Conservation (phyloP, 2,888 invertebrate species). For the Drosophila austrosaltans region DNA sequence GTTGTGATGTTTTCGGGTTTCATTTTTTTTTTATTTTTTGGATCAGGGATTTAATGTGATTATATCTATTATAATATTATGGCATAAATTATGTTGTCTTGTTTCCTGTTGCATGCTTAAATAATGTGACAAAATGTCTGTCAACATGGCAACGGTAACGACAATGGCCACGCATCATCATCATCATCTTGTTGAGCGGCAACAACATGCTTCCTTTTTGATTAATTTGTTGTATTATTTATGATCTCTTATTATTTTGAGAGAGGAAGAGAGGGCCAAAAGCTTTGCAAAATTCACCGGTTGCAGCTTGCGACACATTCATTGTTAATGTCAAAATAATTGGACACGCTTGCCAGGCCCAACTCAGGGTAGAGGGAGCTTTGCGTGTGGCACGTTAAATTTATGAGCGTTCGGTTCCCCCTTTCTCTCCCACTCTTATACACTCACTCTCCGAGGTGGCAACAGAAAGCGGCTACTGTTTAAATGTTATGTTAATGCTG, state of each 20-base stretch:
- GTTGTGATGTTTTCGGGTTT: constrained; percentile 25
- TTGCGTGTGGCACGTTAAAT: constrained; percentile 78
- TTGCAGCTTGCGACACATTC: constrained; percentile 69
- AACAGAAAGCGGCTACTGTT: constrained; percentile 72
- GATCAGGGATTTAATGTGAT: constrained; percentile 15
- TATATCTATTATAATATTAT: constrained; percentile 57
- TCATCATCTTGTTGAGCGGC: constrained; percentile 12
- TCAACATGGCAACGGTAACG: constrained; percentile 53
- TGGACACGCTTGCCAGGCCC: constrained; percentile 75
- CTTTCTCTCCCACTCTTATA: constrained; percentile 7
- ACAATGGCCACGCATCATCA: constrained; percentile 32
- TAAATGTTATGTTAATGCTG: constrained; percentile 57
- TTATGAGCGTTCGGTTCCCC: constrained; percentile 56
- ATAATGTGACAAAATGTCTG: constrained; percentile 79
- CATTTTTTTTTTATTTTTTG: constrained; percentile 21
- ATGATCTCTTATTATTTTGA: constrained; percentile 25
- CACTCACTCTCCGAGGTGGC: constrained; percentile 36
- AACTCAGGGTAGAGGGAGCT: constrained; percentile 25
- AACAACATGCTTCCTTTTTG: constrained; percentile 47
- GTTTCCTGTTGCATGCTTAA: constrained; percentile 73
- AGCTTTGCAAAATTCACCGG: constrained; percentile 20
- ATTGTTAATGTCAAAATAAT: constrained; percentile 82
- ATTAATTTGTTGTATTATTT: constrained; percentile 50
- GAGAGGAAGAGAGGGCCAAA: constrained; percentile 15
- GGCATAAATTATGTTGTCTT: constrained; percentile 63